These are phyloP conservation scores for Mustelus asterias DNA, from an alignment of 2,113 vertebrate genomes.

Conservation along the genomic window DNA sequence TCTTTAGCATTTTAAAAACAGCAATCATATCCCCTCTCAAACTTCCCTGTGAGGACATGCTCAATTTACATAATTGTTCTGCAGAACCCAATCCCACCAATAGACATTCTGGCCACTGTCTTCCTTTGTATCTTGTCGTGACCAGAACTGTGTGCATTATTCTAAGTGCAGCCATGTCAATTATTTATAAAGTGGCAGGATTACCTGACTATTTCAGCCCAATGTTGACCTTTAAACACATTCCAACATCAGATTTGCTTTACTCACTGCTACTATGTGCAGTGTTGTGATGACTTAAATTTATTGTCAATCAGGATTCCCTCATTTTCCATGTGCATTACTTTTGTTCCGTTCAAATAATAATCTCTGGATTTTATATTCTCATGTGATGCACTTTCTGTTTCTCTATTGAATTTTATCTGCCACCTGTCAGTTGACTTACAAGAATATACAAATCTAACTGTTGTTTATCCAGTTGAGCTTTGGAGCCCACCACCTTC, in stretches of 20 bases:
- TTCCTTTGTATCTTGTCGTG: not conserved
- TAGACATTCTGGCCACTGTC: not conserved
- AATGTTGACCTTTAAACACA: not conserved
- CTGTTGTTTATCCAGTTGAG: not conserved
- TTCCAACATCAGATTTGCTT: not conserved
- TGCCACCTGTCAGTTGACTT: not conserved
- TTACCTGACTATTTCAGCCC: not conserved
- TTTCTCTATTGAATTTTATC: not conserved
- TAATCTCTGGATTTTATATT: not conserved
- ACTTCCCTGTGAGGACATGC: too few relatives aligned
- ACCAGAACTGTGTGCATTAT: not conserved
- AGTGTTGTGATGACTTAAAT: not conserved
- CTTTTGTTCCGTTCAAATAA: not conserved
- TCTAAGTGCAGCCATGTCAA: not conserved
- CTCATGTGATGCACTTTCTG: not conserved
- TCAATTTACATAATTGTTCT: not conserved
- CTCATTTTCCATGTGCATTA: not conserved
- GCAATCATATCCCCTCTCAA: not conserved
- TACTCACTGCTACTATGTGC: not conserved
- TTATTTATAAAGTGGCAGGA: not conserved
- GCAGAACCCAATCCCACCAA: not conserved
- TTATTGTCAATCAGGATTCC: not conserved
- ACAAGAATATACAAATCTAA: not conserved
- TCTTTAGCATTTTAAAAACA: not conserved
- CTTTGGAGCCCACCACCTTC: not conserved